A percentile compares a stretch with the other conserved stretches of the same genome.
Evolutionary conservation across 2,888 invertebrate species (phyloP).

Genomic region (Melanchra persicariae): DNA sequence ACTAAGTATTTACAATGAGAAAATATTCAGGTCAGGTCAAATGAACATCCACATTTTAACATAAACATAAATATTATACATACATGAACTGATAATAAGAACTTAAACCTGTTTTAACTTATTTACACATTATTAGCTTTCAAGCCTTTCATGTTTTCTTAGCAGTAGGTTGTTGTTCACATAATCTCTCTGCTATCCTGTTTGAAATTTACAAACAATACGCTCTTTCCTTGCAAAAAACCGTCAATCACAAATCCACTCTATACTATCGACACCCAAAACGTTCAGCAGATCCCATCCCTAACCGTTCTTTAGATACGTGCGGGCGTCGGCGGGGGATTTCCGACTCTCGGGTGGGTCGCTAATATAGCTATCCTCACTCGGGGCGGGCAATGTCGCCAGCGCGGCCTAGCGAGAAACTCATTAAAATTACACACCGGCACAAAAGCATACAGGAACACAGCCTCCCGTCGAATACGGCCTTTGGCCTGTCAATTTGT

Average conservation of each 20-base stretch:
- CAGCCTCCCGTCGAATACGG: conserved; percentile 48
- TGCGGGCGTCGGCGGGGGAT: conserved; percentile 76
- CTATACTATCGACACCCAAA: conserved; percentile 49
- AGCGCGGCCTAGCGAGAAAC: conserved; percentile 85
- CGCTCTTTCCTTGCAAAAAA: too few relatives aligned
- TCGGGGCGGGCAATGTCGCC: conserved; percentile 77
- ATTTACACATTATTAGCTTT: too few relatives aligned
- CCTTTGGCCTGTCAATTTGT: conserved; percentile 66
- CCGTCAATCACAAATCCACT: neutral
- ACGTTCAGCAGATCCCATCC: conserved; percentile 55
- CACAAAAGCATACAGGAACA: conserved; percentile 74
- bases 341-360: conserved; percentile 80
- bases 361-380: conserved; percentile 85
- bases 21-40: too few relatives aligned
- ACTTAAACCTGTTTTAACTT: too few relatives aligned
- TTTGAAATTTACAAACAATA: too few relatives aligned
- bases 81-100: too few relatives aligned
- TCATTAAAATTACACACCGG: conserved; percentile 89
- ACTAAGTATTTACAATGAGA: too few relatives aligned
- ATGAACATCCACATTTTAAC: too few relatives aligned
- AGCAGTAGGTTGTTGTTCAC: too few relatives aligned
- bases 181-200: too few relatives aligned
- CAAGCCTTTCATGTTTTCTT: too few relatives aligned
- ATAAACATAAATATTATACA: too few relatives aligned
- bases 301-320: conserved; percentile 78